A percentile compares a stretch with the other conserved stretches of the same genome.
Evolutionary conservation across 2,113 vertebrate genomes (phyloP).

Genomic region (Lepidothrix coronata): DNA sequence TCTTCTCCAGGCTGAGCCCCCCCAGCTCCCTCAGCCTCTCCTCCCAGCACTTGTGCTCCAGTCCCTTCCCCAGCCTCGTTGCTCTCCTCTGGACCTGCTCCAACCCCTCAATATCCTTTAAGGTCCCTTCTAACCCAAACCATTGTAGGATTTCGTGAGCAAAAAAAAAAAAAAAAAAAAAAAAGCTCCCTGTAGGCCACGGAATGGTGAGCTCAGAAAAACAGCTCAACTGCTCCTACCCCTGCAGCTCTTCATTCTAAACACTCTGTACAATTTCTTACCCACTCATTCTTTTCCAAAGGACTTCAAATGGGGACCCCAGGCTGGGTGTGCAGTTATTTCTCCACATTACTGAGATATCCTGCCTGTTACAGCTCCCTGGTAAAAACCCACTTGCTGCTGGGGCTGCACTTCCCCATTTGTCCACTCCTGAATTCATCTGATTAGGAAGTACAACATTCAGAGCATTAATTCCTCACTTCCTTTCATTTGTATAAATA

Average conservation of each 20-base stretch:
- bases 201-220: not conserved
- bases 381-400: not conserved
- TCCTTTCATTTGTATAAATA: conserved; percentile 67
- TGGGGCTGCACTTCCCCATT: not conserved
- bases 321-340: not conserved
- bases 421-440: conserved; percentile 5
- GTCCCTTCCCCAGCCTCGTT: too few relatives aligned
- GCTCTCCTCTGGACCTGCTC: too few relatives aligned
- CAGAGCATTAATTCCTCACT: conserved; percentile 32
- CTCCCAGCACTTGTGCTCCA: too few relatives aligned
- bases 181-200: too few relatives aligned
- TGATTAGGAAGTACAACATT: conserved; percentile 23
- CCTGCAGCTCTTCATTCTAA: not conserved
- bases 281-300: rapidly evolving
- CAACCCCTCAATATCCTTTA: too few relatives aligned
- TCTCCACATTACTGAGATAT: not conserved
- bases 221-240: not conserved
- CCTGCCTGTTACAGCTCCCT: not conserved
- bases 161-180: too few relatives aligned
- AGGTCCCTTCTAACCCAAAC: too few relatives aligned
- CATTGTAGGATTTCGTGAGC: too few relatives aligned
- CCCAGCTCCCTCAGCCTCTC: too few relatives aligned
- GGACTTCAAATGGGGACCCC: rapidly evolving
- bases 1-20: too few relatives aligned
- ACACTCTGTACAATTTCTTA: not conserved